Evolutionary conservation across 2,797 vertebrate species (phyloP), one percentile per base, ranked within the genome.

Genomic region (Brachyalestes nurse): DNA sequence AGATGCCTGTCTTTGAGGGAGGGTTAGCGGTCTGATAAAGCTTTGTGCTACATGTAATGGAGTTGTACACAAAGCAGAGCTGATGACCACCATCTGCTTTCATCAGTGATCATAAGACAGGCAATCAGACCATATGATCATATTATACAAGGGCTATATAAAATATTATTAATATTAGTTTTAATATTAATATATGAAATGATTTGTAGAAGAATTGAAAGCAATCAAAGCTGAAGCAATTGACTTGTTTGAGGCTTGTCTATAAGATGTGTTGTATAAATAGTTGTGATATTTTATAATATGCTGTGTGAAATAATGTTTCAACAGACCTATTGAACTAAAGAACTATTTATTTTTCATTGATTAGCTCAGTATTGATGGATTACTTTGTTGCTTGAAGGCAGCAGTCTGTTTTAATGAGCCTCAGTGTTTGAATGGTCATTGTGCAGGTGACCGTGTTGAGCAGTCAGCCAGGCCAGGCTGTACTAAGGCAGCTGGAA

Each of bases 371-470:
- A 53, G 14, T 53, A 53, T 12, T 4, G 51, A 16, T 14, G 4
- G 2, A 45, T 17, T 42, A 17, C 19, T 45, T 25, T 12, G 12
- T 19, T 65, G 21, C 19, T 28, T 66, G 25, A 51, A 38, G 58
- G 7, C 16, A 16, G 13, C 42, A 8, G 42, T 70, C 45, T 70
- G 7, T 72, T 71, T 21, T 72, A 28, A 65, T 55, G 2, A 61
- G 6, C 21, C 23, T n/a, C n/a, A 38, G 13, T 58, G 25, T 72
- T 57, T 60, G 8, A 60, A n/a, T 57, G 70, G 4, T 2, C 19
- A 12, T 64, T 67, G 10, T 74, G 49, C 53, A 99, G 98, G 93
- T 99, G 85, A 97, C 95, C 0, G 82, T 99, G 88, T 84, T 99
- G 88, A 98, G 96, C 82, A 92, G 95, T 79, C 96, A 94, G 77